Evolutionary conservation across 2,113 vertebrate species (phyloP), one percentile per base, ranked within the genome.

Genomic region (Mesitornis unicolor): DNA sequence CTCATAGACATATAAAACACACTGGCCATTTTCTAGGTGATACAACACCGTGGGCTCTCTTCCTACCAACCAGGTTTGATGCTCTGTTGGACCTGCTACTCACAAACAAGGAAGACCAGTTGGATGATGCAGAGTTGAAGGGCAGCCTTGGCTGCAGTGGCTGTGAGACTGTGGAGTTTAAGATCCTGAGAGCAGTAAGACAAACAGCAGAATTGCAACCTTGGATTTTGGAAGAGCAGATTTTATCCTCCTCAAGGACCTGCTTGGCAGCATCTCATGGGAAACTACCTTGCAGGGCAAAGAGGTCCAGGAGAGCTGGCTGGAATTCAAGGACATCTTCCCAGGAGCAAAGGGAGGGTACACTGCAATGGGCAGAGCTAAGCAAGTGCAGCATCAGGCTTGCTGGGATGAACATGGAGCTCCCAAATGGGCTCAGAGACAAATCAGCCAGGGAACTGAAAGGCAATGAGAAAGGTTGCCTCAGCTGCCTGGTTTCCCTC

Each of bases 321-420:
- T 68, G 51, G 38, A 16, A 10, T 13, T 80, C 69, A 77, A 4
- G 20, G 69, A 56, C 56, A 76, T 67, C 67, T 54, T 70, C 40
- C 33, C 20, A 17, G 35, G 48, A 64, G 40, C 38, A 83, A 31
- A 48, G 36, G 17, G 42, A 51, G 13, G 7, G 45, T 54, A 36
- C 10, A 16, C 16, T n/a, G 74, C 45, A 29, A 31, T 2, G 21
- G 48, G 50, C 38, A 79, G 24, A 40, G 28, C 45, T 43, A 35
- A 71, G 56, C 15, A 43, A 87, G 18, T 0, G 0, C 25, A 74
- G 50, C 25, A 64, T 64, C 35, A 56, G 50, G 29, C 36, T 59
- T 51, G 35, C 45, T 50, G 45, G 33, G 40, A 75, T 0, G 2
- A 61, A 70, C 12, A 5, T 0, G 0, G 68, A 61, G 31, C 35